A percentile compares a stretch with the other conserved stretches of the same genome.
These are phyloP conservation scores for Lophotis ruficrista DNA, from an alignment of 2,113 vertebrate species.

Conservation along the genomic window DNA sequence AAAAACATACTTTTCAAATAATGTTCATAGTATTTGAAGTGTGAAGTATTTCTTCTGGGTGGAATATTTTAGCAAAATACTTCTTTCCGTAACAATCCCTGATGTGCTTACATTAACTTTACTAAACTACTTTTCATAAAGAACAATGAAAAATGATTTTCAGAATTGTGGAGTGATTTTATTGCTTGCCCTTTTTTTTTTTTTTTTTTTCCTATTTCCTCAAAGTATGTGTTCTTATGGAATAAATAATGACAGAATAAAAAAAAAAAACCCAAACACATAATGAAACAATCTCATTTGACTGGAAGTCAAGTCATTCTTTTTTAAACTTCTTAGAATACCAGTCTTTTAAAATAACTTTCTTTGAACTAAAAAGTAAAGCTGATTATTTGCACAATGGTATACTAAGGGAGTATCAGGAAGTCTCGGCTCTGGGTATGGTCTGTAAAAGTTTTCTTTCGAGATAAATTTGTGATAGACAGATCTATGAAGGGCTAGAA, in stretches of 20 bases:
- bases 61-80: background rate
- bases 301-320: background rate
- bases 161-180: background rate
- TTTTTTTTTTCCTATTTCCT: background rate
- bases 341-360: background rate
- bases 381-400: background rate
- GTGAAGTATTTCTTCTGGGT: background rate
- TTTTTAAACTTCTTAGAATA: background rate
- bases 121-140: background rate
- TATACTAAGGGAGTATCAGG: background rate
- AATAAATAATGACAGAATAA: background rate
- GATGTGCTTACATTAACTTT: background rate
- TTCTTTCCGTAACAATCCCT: background rate
- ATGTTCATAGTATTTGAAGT: background rate
- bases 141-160: background rate
- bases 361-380: background rate
- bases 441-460: background rate
- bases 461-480: background rate
- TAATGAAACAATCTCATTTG: background rate
- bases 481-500: background rate
- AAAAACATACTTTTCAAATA: background rate
- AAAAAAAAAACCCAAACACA: background rate
- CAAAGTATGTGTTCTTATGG: background rate
- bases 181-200: background rate
- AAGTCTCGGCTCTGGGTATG: background rate